Evolutionary conservation across 2,797 vertebrate species (phyloP), one percentile per base, ranked within the genome.

Genomic region (Hipposideros larvatus): DNA sequence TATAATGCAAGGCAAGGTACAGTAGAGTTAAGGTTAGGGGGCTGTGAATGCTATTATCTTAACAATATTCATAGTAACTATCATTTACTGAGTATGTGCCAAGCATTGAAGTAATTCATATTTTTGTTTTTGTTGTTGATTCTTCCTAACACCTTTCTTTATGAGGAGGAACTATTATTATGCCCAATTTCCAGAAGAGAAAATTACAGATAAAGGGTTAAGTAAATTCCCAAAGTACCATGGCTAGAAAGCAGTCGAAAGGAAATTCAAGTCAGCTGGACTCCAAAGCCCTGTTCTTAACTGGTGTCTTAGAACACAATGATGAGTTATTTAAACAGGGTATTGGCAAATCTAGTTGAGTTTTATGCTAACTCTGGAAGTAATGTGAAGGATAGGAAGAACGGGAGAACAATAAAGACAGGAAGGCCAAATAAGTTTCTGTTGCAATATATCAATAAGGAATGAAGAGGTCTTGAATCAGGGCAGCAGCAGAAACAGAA

Each of bases 281-380:
- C n/a, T 55, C 74, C 31, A 86, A 89, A 83, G 11, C 31, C 19
- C 61, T 90, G 24, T 85, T 94, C 91, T 74, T 83, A 74, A 77
- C 18, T 74, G 63, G 57, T 77, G 43, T 78, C 71, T 85, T 85
- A 26, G 34, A 86, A 66, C 37, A 71, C 8, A 77, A 31, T 70
- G 51, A 74, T 84, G 48, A 87, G 48, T 4, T 14, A 43, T 95
- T 87, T 37, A 93, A 65, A 71, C 43, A 75, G 28, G 18, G 16
- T 63, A 90, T 2, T 87, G 34, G 74, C 41, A 84, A 95, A 82
- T 61, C 34, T 53, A 48, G 46, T 18, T 93, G 74, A 86, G n/a
- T 89, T 94, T 91, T 86, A 88, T 68, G 65, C 63, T 80, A 93
- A 95, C 61, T 90, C 88, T 78, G 18, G 26, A 96, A 96, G 55